Evolutionary conservation across 2,888 invertebrate species (phyloP).

Genomic region (Tortrix viridana): DNA sequence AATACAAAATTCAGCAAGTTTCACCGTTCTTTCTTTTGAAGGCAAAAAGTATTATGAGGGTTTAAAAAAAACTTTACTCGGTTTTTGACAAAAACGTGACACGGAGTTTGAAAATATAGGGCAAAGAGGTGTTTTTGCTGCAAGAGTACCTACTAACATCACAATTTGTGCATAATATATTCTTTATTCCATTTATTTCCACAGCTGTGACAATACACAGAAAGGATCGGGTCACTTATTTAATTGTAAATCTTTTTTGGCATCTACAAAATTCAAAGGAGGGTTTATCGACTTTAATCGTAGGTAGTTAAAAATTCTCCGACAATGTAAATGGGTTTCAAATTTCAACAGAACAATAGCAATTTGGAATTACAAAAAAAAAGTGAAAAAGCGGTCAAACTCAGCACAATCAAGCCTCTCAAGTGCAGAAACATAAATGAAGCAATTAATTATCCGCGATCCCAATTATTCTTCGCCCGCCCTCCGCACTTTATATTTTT

Average conservation of each 20-base stretch:
- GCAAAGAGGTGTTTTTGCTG: neutral
- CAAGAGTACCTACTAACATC: neutral
- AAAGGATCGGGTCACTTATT: slow-evolving; percentile 25
- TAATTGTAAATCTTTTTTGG: slow-evolving; percentile 28
- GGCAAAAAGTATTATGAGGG: slow-evolving; percentile 36
- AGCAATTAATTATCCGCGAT: slow-evolving; percentile 82
- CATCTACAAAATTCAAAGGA: slow-evolving; percentile 27
- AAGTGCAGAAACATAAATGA: slow-evolving; percentile 84
- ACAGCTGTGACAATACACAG: slow-evolving; percentile 4
- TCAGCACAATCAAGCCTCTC: slow-evolving; percentile 79
- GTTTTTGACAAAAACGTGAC: slow-evolving; percentile 31
- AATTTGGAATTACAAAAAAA: slow-evolving; percentile 70
- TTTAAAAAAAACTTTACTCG: slow-evolving; percentile 33
- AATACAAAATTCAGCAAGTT: slow-evolving; percentile 39
- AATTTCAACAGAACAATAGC: slow-evolving; percentile 71
- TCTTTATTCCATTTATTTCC: neutral
- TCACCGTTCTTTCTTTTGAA: slow-evolving; percentile 35
- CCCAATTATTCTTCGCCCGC: slow-evolving; percentile 72
- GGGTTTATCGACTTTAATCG: slow-evolving; percentile 34
- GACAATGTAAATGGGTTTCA: slow-evolving; percentile 36
- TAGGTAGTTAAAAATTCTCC: slow-evolving; percentile 29
- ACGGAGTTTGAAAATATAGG: slow-evolving; percentile 25
- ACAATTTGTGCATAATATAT: no score
- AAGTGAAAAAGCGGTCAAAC: slow-evolving; percentile 59
- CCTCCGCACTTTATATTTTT: slow-evolving; percentile 66